Evolutionary conservation across 1,140 invertebrate genomes (phyloP), one percentile per base, ranked within the genome.

Genomic region (Sycophila sp.): DNA sequence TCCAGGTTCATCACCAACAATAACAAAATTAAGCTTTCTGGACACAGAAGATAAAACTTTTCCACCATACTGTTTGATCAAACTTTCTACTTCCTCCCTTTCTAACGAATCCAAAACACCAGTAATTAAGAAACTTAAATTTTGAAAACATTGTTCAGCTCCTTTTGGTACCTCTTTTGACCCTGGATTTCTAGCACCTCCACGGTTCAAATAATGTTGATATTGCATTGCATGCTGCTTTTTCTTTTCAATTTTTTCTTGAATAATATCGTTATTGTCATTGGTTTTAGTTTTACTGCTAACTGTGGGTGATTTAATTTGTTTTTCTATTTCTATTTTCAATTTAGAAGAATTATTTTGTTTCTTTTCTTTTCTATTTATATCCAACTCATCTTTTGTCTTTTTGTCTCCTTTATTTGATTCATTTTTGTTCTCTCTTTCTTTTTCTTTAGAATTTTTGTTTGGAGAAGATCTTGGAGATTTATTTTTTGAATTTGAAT

Each of bases 41-140:
- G 94, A 96, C 13, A 98, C 84, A 38, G 86, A 82, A 17, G 85
- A 88, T 63, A 94, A 92, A 1, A 94, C 88, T 81, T 90, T 90
- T 0, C 96, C 96, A 24, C 95, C 94, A 83, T 94, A 94, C 73
- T 92, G 90, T 68, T 90, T 90, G 28, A 97, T 91, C 11, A 96
- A 82, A 22, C 88, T 89, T 45, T 89, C 89, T 22, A 91, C 90
- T 77, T 96, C 94, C 34, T 96, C 93, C 32, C 93, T 87, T 79
- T 96, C 94, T 73, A 98, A 87, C 0, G 94, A 96, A 79, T 97
- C 96, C 11, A 96, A 86, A 5, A 97, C 92, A 22, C 96, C 96
- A 69, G 95, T 97, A 47, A 96, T 85, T 8, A 98, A 83, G 83
- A 98, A 97, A 28, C 90, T 92, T 71, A 94, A 82, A 60, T 93